phyloP scores from a whole-genome alignment of 2,888 invertebrate species.

The Germaria angustata region DNA sequence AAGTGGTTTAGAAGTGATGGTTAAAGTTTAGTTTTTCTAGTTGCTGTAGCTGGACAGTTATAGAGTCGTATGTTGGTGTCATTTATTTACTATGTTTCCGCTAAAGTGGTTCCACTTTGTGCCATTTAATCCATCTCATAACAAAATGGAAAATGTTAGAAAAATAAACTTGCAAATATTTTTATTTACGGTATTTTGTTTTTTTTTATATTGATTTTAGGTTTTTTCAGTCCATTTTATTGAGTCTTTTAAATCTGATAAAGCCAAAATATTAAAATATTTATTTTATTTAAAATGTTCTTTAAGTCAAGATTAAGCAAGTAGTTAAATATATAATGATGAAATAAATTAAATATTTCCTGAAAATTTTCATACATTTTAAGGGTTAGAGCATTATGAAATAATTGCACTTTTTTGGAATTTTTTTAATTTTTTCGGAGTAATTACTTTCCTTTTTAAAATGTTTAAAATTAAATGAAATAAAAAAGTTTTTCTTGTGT shows the following conservation, averaged over 20 bases:
- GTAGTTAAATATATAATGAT: too few species aligned
- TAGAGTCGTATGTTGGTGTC: slow-evolving; percentile 64
- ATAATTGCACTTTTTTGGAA: too few species aligned
- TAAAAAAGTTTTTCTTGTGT: too few species aligned
- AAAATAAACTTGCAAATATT: slow-evolving; percentile 43
- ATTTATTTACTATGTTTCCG: slow-evolving; percentile 69
- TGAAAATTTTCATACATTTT: too few species aligned
- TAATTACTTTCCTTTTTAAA: too few species aligned
- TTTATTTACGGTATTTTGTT: slow-evolving; percentile 36
- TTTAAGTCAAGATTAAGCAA: too few species aligned
- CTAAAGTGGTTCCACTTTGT: slow-evolving; percentile 71
- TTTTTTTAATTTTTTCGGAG: too few species aligned
- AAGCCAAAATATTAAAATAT: too few species aligned
- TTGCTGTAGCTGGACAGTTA: slow-evolving; percentile 41
- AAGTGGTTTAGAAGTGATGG: slow-evolving; percentile 67
- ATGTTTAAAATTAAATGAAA: too few species aligned
- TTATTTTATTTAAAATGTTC: too few species aligned
- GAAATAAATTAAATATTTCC: too few species aligned
- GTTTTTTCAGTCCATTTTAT: not conserved
- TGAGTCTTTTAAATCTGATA: not conserved
- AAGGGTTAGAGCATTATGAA: too few species aligned
- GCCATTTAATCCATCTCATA: slow-evolving; percentile 69
- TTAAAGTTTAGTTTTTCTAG: slow-evolving; percentile 62
- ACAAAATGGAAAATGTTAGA: slow-evolving; percentile 28
- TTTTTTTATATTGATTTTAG: slow-evolving; percentile 46